Base-by-base conservation (phyloP, 2,113 vertebrate species). In the Sminthopsis crassicaudata region DNA sequence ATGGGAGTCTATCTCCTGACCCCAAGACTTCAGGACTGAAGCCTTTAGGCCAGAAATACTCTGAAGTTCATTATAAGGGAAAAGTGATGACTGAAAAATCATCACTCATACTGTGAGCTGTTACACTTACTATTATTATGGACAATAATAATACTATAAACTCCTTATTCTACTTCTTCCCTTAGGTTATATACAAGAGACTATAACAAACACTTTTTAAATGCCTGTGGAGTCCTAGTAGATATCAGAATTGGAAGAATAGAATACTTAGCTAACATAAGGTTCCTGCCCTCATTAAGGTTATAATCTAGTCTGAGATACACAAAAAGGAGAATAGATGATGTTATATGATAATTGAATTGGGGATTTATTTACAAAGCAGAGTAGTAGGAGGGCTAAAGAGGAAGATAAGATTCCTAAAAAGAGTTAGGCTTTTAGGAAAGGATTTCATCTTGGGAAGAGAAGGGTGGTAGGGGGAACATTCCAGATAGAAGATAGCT, bases 351-450 rank as follows among this genome's bases (percentile, higher is more conserved):
- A 84, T 84, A 42, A 42, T 42, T 84, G 48, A 67, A 67, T 46
- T 84, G 46, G 50, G 95, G 84, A 91, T 12, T 26, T 46, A 91
- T 12, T 26, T 46, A 92, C 89, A 6, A 14, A 53, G 54, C 60
- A 93, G 93, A 93, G 48, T 51, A 53, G 53, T 50, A 51, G 26
- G 19, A 48, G 67, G 11, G 26, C 36, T n/a, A 89, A 51, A 51
- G 46, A 84, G 27, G 55, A 92, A 90, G 23, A 57, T 90, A 55
- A 92, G 60, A 16, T 90, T 95, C 92, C 55, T 53, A 92, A 76
- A 88, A 94, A 53, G n/a, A 93, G 46, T 46, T 93, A 51, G 76
- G 53, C 91, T 92, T 53, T 52, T 55, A 96, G 51, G 88, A 26
- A 36, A 89, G 60, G 55, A 19, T 48, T 93, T 92, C 52, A 57